Percentiles rank a stretch among this genome's conserved stretches.
These are phyloP conservation scores for Rotaria sp. DNA, from an alignment of 2,888 invertebrate species.

Conservation along the genomic window DNA sequence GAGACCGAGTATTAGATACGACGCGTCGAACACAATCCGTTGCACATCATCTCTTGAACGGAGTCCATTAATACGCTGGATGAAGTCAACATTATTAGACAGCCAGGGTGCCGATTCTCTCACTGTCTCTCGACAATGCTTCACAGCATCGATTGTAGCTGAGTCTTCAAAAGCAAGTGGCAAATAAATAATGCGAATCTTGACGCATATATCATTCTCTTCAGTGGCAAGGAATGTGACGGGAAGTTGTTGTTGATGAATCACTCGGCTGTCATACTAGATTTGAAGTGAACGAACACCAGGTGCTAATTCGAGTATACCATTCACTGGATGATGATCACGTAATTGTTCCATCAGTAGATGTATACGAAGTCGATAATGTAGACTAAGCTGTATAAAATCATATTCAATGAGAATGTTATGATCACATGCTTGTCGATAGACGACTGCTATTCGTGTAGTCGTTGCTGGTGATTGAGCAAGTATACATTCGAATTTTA, in stretches of 20 bases:
- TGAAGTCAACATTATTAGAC: not conserved
- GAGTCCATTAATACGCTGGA: not conserved
- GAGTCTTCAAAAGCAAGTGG: not conserved
- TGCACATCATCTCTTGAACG: not conserved
- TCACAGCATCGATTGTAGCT: not conserved
- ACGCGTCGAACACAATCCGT: not conserved
- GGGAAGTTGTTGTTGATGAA: not conserved
- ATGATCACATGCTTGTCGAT: constrained; percentile 5
- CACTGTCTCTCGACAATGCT: not conserved
- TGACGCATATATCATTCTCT: not conserved
- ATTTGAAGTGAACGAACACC: constrained; percentile 8
- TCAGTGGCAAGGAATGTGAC: not conserved
- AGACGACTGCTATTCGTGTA: not conserved
- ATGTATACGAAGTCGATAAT: not conserved
- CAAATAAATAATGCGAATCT: not conserved
- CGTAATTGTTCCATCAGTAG: not conserved
- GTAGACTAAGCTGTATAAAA: not conserved
- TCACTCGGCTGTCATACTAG: not conserved
- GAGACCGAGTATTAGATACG: not conserved
- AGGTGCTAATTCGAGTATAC: not conserved
- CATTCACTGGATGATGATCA: not conserved
- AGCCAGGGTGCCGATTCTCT: not conserved
- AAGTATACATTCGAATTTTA: not conserved
- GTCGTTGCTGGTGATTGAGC: not conserved
- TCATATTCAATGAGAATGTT: not conserved